Evolutionary conservation across 2,797 vertebrate genomes (phyloP), one percentile per base, ranked within the genome.

Genomic region (Scleropages formosus): DNA sequence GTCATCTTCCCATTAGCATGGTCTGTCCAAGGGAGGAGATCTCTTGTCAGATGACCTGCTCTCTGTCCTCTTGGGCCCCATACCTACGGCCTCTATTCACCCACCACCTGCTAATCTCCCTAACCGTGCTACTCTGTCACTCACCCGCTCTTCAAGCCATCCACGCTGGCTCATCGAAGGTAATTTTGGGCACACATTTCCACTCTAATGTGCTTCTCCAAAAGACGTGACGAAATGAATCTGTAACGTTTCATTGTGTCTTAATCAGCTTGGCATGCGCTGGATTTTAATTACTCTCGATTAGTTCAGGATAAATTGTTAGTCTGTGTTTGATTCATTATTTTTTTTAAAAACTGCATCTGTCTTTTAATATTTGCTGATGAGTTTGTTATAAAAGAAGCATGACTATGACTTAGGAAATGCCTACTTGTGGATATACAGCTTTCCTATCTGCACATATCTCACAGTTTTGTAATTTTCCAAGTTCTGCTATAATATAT

Each of bases 31-130:
- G 44, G 46, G 66, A 11, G n/a, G 8, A 8, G 59, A 8, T 61
- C 20, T 59, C 20, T 20, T 20, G 6, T 22, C 44, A 46, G n/a
- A 68, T 49, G 16, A 20, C n/a, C 15, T 61, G 1, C 59, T 61
- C n/a, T n/a, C 15, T 20, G 16, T 8, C 18, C 11, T n/a, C 65
- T 10, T 13, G 44, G 11, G 8, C 18, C 24, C 12, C 66, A 8
- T 61, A 15, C 46, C n/a, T 26, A 26, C 7, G 24, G 10, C 3
- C 44, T 66, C 31, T 4, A 44, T 69, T 69, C 31, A 69, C 46
- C 68, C n/a, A 20, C 46, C 65, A 68, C n/a, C n/a, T 68, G 44
- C 47, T 47, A 68, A 68, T 22, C 44, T 68, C 15, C n/a, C n/a
- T 24, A 49, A 2, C 12, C 9, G 2, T 49, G n/a, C 8, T n/a